phyloP scores from a whole-genome alignment of 2,888 invertebrate genomes.

The Melieria omissa region DNA sequence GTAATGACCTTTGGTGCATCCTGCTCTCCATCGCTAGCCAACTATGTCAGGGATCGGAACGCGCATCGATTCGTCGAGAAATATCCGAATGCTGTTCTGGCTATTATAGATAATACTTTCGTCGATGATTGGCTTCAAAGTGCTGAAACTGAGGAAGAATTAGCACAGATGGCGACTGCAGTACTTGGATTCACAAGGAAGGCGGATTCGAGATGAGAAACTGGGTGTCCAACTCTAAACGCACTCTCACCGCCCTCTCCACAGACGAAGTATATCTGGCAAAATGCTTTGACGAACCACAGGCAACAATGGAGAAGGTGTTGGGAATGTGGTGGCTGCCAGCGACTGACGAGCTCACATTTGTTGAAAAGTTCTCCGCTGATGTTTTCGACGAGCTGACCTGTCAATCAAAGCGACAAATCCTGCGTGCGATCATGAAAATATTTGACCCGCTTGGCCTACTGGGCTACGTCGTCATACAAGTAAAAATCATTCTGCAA shows the following conservation, averaged over 20 bases:
- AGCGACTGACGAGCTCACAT: conserved; percentile 37
- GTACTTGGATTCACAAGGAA: conserved; percentile 32
- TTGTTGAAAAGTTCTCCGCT: conserved; percentile 24
- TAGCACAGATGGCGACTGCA: conserved; percentile 9
- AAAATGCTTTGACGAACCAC: conserved; percentile 15
- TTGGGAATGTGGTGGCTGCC: conserved; percentile 38
- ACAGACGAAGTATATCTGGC: not conserved
- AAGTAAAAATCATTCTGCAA: conserved; percentile 38
- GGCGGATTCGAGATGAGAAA: conserved; percentile 43
- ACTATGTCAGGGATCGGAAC: conserved; percentile 42
- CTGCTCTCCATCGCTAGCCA: conserved; percentile 32
- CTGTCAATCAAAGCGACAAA: conserved; percentile 36
- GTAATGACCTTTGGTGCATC: conserved; percentile 39
- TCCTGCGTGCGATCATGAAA: conserved; percentile 37
- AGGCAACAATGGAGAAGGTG: conserved; percentile 31
- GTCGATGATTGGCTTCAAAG: conserved; percentile 54
- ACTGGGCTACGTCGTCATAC: conserved; percentile 40
- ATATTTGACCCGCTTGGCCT: conserved; percentile 39
- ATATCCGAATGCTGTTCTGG: conserved; percentile 15
- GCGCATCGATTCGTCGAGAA: conserved; percentile 22
- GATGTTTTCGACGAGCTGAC: conserved; percentile 26
- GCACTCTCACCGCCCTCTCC: conserved; percentile 19
- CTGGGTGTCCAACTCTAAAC: conserved; percentile 48
- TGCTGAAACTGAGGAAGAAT: conserved; percentile 42
- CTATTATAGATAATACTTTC: conserved; percentile 30